Evolutionary conservation across 2,888 invertebrate genomes (phyloP).

Genomic region (Tenthredo amoena): DNA sequence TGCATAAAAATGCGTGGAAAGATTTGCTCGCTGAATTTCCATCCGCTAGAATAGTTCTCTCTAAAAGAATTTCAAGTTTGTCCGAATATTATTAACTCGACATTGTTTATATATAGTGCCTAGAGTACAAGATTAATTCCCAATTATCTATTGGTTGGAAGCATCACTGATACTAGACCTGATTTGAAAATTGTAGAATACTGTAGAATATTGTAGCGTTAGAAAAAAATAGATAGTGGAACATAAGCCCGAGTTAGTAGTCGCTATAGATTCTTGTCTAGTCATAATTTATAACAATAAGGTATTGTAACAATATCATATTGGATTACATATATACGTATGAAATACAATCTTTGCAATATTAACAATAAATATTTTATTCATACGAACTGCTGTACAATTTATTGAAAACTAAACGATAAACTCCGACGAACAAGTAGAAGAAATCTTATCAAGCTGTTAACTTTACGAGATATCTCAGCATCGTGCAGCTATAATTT

Average conservation of each 20-base stretch:
- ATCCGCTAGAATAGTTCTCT: slow-evolving; percentile 32
- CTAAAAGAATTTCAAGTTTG: slow-evolving; percentile 6
- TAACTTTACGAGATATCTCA: slow-evolving; percentile 60
- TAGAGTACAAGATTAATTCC: neutral
- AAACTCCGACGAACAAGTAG: slow-evolving; percentile 52
- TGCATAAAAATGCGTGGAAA: slow-evolving; percentile 37
- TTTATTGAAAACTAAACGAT: slow-evolving; percentile 52
- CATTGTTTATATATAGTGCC: neutral
- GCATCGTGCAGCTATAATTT: slow-evolving; percentile 73
- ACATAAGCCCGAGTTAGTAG: neutral
- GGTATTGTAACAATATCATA: neutral
- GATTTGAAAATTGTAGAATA: neutral
- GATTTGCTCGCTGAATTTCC: slow-evolving; percentile 35
- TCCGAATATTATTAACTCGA: slow-evolving; percentile 24
- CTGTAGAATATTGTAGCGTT: neutral
- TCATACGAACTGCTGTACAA: slow-evolving; percentile 58
- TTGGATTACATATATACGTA: neutral
- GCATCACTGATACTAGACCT: neutral
- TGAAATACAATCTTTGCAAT: neutral
- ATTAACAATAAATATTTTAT: slow-evolving; percentile 61
- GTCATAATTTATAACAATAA: neutral
- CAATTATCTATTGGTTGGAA: neutral
- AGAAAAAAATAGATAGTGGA: neutral
- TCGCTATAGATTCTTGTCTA: neutral
- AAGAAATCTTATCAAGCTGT: slow-evolving; percentile 55